Evolutionary conservation across 1,140 invertebrate species (phyloP), one percentile per base, ranked within the genome.

Genomic region (Amphibalanus amphitrite): DNA sequence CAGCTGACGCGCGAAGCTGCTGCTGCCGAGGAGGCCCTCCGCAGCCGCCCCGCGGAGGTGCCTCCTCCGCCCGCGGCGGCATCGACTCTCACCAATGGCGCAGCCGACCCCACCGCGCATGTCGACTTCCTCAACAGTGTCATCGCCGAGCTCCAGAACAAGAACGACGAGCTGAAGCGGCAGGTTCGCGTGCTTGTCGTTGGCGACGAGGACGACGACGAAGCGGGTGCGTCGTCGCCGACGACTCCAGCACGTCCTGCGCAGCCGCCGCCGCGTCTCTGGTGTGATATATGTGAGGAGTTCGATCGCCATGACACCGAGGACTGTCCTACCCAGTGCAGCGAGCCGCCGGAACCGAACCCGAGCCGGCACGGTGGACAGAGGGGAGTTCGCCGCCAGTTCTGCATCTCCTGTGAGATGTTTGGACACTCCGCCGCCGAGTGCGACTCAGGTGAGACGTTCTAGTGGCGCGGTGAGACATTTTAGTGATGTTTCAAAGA

Each of bases 251-350:
- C 29, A 71, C 71, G 28, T 40, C 73, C 26, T 25, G 29, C 65
- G 26, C 26, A 29, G 26, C 81, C 85, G 8, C 83, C 90, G 28
- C 89, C 90, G 29, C 86, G 95, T 67, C 81, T 94, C 75, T 98
- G 93, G 82, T 98, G 95, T 84, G 95, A 98, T 84, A 97, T 97
- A 76, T 98, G 95, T 81, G 95, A 98, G 82, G 84, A 88, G 78
- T 98, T 98, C 83, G 95, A 98, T 82, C 82, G 88, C 71, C 96
- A 98, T 78, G 95, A 98, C 79, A 98, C 95, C 0, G 93, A 97
- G 79, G 95, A 98, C 80, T 98, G 95, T 82, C 94, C 94, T 26
- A 82, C 86, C 26, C 95, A 97, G 82, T 69, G 71, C 17, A 72
- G 71, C 47, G 73, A 74, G 6, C 72, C 70, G 59, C 73, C 73